Evolutionary conservation across 2,797 vertebrate species (phyloP), one percentile per base, ranked within the genome.

Genomic region (Bovichtus variegatus): DNA sequence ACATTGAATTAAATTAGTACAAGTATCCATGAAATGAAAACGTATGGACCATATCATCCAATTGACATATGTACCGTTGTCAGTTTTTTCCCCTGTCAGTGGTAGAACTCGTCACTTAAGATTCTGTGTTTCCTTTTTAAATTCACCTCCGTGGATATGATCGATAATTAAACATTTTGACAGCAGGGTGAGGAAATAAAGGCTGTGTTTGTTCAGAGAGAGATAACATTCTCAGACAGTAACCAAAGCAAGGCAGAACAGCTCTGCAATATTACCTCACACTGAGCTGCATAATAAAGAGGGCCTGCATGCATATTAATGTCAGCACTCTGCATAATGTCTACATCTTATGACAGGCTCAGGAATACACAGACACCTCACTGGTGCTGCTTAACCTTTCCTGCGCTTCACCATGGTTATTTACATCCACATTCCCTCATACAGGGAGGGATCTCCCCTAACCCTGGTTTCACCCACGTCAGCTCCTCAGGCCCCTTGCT

Each of bases 321-420:
- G 94, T 91, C 90, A 92, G 89, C 93, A 94, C 94, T 96, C 95
- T 97, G 95, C 95, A 96, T 95, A 95, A 94, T 93, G 88, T 95
- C 94, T 94, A 89, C 94, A 94, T 93, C 93, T 94, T 94, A 94
- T 96, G 95, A 96, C 94, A 85, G 76, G 64, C 82, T 81, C 59
- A 67, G 87, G 86, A 87, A 89, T 82, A 83, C 88, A 81, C 90
- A 81, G 84, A 89, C 86, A 78, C 83, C 74, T 83, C 55, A 67
- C 70, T 84, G 68, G 69, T 81, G 80, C 80, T 77, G 71, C 85
- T 89, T 89, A 91, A 91, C 89, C 88, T 90, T 81, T 74, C 62
- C 27, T 19, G 23, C 80, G 93, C 94, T 95, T 95, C 90, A 94
- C 94, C 91, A 88, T 93, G 91, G 92, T 94, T 95, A 95, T 96